Evolutionary conservation across 2,113 vertebrate species (phyloP).

Genomic region (cattle (Bos taurus)): ARS-UCD2.0 NC_037348.1:45023001-45023500

Average conservation of each 20-base stretch:
- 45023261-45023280: background rate
- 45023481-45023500: background rate
- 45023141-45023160: background rate
- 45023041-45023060: background rate
- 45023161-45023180: background rate
- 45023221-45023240: background rate
- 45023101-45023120: background rate
- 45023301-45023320: background rate
- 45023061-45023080: background rate
- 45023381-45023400: background rate
- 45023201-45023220: background rate
- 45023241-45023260: background rate
- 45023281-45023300: background rate
- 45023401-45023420: background rate
- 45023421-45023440: slow-evolving; percentile 10
- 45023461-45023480: background rate
- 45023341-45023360: background rate
- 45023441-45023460: background rate
- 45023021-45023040: background rate
- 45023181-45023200: background rate
- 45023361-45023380: background rate
- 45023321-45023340: background rate
- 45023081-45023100: background rate
- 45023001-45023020: background rate
- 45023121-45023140: background rate